Evolutionary conservation across 1,140 invertebrate genomes (phyloP).

Genomic region (Drosophila pruinosa): DNA sequence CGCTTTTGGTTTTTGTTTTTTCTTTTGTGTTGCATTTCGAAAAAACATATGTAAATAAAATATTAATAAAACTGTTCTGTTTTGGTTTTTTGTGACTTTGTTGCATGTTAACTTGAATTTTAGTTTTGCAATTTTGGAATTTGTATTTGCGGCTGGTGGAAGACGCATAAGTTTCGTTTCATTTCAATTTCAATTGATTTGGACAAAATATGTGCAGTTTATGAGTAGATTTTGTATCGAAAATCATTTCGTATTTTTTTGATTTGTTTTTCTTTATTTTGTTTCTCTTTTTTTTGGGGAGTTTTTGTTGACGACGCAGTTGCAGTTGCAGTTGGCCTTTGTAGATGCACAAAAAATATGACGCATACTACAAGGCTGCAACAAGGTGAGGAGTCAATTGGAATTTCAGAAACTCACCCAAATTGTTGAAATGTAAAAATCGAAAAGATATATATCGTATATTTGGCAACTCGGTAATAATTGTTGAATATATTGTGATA

Average conservation of each 20-base stretch:
- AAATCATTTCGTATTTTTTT: conserved; percentile 6
- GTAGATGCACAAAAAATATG: background rate
- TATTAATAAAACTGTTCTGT: conserved; percentile 40
- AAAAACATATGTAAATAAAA: conserved; percentile 46
- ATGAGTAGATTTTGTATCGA: conserved; percentile 12
- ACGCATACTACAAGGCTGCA: background rate
- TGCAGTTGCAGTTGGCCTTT: background rate
- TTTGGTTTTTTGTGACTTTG: conserved; percentile 19
- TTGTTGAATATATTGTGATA: background rate
- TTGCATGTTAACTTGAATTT: conserved; percentile 17
- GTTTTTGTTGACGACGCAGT: conserved; percentile 4
- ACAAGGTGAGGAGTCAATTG: background rate
- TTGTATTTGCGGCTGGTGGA: conserved; percentile 14
- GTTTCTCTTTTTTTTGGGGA: conserved; percentile 1
- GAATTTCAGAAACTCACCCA: conserved; percentile 17
- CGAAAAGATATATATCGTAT: background rate
- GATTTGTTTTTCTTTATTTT: conserved; percentile 10
- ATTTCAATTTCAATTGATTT: conserved; percentile 24
- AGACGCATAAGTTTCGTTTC: conserved; percentile 26
- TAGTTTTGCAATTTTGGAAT: background rate
- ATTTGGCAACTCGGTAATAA: too few species aligned
- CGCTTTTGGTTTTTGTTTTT: background rate
- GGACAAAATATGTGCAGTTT: conserved; percentile 26
- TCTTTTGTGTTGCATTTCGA: conserved; percentile 11
- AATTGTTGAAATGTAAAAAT: conserved; percentile 2